phyloP scores from a whole-genome alignment of 2,113 vertebrate species.

The Cnemophilus loriae region DNA sequence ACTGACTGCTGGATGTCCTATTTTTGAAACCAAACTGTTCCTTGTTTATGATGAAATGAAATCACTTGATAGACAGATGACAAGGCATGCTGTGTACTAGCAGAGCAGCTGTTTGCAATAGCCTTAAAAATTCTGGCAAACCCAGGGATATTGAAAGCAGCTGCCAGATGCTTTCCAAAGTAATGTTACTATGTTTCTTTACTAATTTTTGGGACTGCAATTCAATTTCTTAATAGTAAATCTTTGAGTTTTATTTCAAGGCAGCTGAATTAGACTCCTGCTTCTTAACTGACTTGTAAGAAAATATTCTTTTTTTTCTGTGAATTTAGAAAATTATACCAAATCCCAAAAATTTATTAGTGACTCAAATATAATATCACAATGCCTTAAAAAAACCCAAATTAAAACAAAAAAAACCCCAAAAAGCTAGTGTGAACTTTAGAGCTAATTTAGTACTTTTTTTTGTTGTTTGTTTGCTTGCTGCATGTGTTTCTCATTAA shows the following conservation, averaged over 20 bases:
- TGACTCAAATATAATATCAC: neutral
- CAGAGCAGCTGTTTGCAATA: constrained; percentile 18
- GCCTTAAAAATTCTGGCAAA: neutral
- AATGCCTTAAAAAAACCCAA: neutral
- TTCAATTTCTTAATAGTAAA: neutral
- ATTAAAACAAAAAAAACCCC: neutral
- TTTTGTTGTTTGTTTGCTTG: neutral
- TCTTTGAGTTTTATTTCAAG: neutral
- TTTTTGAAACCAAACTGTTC: constrained; percentile 13
- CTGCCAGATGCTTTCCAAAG: constrained; percentile 16
- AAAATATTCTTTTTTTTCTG: neutral
- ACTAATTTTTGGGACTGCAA: neutral
- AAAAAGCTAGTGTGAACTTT: neutral
- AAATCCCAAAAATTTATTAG: neutral
- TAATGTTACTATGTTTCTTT: neutral
- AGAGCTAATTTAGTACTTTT: neutral
- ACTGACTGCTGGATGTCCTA: neutral
- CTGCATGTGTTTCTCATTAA: neutral
- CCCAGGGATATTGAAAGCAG: neutral
- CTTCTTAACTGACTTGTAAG: neutral
- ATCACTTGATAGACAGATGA: neutral
- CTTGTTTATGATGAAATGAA: neutral
- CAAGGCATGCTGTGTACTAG: neutral
- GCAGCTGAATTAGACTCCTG: neutral
- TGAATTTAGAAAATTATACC: neutral